phyloP scores from a whole-genome alignment of 2,797 vertebrate genomes.

The Spizella passerina region DNA sequence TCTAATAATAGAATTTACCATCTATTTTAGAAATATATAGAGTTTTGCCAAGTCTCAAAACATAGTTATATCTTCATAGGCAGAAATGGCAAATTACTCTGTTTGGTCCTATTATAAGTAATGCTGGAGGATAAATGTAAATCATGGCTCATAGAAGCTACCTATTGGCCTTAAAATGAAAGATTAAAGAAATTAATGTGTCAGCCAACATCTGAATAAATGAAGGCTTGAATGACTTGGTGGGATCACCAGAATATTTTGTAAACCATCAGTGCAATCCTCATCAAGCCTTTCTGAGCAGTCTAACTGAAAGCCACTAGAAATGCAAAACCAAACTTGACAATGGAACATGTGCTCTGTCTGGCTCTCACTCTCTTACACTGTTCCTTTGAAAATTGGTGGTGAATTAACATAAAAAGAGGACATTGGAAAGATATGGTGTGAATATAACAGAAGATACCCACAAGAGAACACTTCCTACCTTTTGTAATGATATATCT shows the following conservation, averaged over 20 bases:
- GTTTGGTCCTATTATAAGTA: not conserved
- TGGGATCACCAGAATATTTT: not conserved
- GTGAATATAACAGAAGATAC: not conserved
- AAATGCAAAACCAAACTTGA: not conserved
- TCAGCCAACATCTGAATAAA: not conserved
- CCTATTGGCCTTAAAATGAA: not conserved
- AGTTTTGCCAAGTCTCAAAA: constrained; percentile 8
- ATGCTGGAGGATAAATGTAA: not conserved
- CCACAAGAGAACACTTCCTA: not conserved
- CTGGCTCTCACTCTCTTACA: not conserved
- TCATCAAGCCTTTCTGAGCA: not conserved
- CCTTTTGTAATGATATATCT: not conserved
- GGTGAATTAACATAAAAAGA: not conserved
- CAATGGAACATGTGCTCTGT: not conserved
- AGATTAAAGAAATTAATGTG: not conserved
- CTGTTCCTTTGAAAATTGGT: not conserved
- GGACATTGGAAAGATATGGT: not conserved
- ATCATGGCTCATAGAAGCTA: not conserved
- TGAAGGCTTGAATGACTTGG: not conserved
- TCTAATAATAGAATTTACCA: not conserved
- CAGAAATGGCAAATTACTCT: not conserved
- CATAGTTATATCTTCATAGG: not conserved
- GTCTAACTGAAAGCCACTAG: not conserved
- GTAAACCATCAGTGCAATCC: not conserved
- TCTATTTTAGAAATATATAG: not conserved